Evolutionary conservation across 2,888 invertebrate species (phyloP).

Genomic region (Chouioia cunea): DNA sequence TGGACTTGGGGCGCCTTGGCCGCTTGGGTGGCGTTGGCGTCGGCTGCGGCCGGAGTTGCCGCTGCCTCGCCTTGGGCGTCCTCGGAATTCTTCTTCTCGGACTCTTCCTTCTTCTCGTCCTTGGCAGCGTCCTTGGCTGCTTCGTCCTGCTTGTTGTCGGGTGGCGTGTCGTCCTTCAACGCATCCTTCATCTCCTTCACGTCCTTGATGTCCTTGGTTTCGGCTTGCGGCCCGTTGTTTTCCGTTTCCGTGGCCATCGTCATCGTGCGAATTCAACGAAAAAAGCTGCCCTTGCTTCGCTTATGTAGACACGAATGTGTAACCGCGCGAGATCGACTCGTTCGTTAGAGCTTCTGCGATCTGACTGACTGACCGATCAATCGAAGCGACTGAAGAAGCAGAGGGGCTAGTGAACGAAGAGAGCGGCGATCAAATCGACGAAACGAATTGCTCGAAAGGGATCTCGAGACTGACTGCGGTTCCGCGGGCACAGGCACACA

Average conservation of each 20-base stretch:
- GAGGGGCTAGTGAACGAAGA: neutral
- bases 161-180: conserved; percentile 65
- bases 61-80: conserved; percentile 61
- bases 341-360: no score
- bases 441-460: conserved; percentile 24
- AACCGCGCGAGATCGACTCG: no score
- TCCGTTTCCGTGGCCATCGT: conserved; percentile 84
- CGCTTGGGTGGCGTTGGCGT: conserved; percentile 71
- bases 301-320: no score
- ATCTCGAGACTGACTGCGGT: conserved; percentile 42
- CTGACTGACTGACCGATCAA: no score
- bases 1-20: conserved; percentile 84
- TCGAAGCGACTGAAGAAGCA: neutral
- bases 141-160: conserved; percentile 62
- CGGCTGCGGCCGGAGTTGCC: conserved; percentile 67
- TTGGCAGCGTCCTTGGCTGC: conserved; percentile 63
- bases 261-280: conserved; percentile 47
- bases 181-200: conserved; percentile 73
- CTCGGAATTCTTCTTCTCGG: conserved; percentile 63
- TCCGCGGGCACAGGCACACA: neutral
- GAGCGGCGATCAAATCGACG: neutral
- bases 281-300: no score
- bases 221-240: conserved; percentile 77
- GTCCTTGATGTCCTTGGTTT: conserved; percentile 73
- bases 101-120: conserved; percentile 63